Base-by-base conservation (phyloP, 92 coral and sea anemone species). In the Palythoa grandis region DNA sequence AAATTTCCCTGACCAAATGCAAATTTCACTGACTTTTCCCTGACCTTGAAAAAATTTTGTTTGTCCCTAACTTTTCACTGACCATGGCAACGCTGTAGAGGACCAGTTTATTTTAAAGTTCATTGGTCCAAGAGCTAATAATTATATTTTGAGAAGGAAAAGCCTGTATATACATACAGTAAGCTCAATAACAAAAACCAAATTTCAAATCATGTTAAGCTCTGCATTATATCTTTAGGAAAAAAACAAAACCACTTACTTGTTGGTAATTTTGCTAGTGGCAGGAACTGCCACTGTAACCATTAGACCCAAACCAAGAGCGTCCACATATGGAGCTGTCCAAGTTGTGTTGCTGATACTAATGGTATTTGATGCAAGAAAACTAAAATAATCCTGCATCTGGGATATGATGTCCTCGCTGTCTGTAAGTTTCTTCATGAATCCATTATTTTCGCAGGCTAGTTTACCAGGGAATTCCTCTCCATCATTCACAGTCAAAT, bases 341-440 rank as follows among this genome's bases (percentile, higher is more conserved):
- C 99, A 96, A 19, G 99, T 96, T 52, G 93, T 95, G 73, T 88
- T 93, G 65, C 93, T 93, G 23, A 93, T 89, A 22, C 98, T 91
- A 87, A 95, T 92, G 19, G 99, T 96, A 83, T 96, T 96, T 73
- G 99, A 95, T 3, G 97, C 98, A 78, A 96, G 90, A 89, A 96
- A 96, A 84, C 98, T 95, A 85, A 95, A 96, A 58, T 96, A 96
- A 82, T 96, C 99, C 75, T 96, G 96, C 99, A 96, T 96, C 85
- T 96, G 99, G 24, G 98, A 95, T 76, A 96, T 96, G 78, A 96
- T 90, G 86, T 96, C 92, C 68, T 95, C 94, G 52, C 88, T 91
- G 75, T 93, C 94, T 15, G 91, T 92, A 48, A 96, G 92, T 78
- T 92, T 96, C 95, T 96, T 96, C 99, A 96, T 95, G 85, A 89